Evolutionary conservation across 2,113 vertebrate species (phyloP), one percentile per base, ranked within the genome.

Genomic region (Nycticorax nycticorax): DNA sequence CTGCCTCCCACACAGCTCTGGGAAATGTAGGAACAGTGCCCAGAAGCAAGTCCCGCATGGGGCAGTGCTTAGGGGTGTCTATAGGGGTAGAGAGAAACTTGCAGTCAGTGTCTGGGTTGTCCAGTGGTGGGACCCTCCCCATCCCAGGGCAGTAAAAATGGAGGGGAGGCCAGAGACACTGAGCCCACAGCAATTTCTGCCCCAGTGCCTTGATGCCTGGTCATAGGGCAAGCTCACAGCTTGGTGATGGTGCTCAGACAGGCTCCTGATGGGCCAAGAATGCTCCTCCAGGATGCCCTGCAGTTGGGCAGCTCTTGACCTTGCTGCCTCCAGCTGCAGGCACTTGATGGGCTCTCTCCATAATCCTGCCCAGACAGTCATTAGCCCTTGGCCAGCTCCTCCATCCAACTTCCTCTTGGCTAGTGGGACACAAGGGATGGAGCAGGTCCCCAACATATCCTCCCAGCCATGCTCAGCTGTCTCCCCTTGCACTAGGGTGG

Each of bases 301-400:
- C n/a, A 72, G 5, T 10, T 4, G 53, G 28, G 39, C 59, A 88
- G 20, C 52, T 67, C 47, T 71, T 57, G 41, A 7, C 24, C 10
- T 66, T 39, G 27, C 7, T 72, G 4, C 30, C 23, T 57, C 66
- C 37, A 24, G 27, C 32, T 57, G 48, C 45, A 45, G 64, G 22
- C 26, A 2, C 55, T 50, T 67, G 17, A 3, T 23, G 27, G 21
- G 3, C 10, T 88, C 27, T 50, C 12, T 41, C 32, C 56, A 26
- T 15, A 15, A 27, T 43, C 37, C 37, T 71, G 47, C 7, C 66
- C 1, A 4, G 14, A 24, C 0, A 0, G 23, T 24, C 20, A 22
- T 33, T 33, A 43, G 9, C 19, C 14, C 32, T 9, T 39, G 52
- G 8, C 17, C 74, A 77, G 14, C 37, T 67, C 32, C 67, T 80